phyloP scores from a whole-genome alignment of 2,888 invertebrate species.

The Drosophila kokeensis region DNA sequence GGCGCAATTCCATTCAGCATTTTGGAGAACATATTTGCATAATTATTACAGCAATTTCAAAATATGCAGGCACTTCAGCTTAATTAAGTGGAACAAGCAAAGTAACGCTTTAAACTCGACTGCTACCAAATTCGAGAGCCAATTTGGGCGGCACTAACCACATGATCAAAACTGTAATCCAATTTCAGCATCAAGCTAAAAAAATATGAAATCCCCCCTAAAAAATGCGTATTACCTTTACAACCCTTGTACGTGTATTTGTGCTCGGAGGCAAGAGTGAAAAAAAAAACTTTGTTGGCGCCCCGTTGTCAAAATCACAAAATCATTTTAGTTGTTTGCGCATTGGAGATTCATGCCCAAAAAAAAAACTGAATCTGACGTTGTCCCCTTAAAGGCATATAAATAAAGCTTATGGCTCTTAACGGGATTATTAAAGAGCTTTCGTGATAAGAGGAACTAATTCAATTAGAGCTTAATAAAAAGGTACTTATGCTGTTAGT shows the following conservation, averaged over 20 bases:
- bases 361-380: slow-evolving; percentile 31
- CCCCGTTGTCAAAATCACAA: slow-evolving; percentile 45
- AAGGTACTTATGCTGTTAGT: neutral
- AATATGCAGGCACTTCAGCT: neutral
- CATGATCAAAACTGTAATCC: slow-evolving; percentile 20
- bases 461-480: slow-evolving; percentile 14
- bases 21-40: slow-evolving; percentile 26
- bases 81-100: slow-evolving; percentile 13
- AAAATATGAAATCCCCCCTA: neutral
- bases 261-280: slow-evolving; percentile 32
- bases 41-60: slow-evolving; percentile 10
- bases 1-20: slow-evolving; percentile 32
- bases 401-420: slow-evolving; percentile 24
- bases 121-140: slow-evolving; percentile 4
- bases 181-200: slow-evolving; percentile 18
- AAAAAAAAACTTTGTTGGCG: slow-evolving; percentile 52
- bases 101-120: neutral
- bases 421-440: neutral
- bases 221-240: slow-evolving; percentile 34
- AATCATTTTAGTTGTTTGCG: slow-evolving; percentile 60
- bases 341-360: slow-evolving; percentile 35
- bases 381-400: slow-evolving; percentile 18
- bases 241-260: slow-evolving; percentile 32
- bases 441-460: slow-evolving; percentile 11
- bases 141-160: slow-evolving; percentile 5